A percentile compares a stretch with the other conserved stretches of the same genome.
Evolutionary conservation across 1,140 invertebrate species (phyloP).

Genomic region (Papilio dardanus): DNA sequence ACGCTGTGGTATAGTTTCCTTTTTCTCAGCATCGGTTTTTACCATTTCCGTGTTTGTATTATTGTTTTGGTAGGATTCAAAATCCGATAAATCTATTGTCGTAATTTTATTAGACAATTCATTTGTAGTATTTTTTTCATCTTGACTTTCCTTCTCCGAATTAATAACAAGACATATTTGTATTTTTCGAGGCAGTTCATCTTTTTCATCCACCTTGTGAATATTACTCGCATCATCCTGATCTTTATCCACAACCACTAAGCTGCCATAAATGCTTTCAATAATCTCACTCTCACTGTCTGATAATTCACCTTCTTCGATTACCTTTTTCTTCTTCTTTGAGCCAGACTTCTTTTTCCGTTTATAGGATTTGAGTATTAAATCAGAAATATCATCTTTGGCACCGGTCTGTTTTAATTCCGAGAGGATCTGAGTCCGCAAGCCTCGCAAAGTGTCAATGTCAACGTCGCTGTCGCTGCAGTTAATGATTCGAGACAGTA

Average conservation of each 20-base stretch:
- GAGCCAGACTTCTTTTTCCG: conserved; percentile 49
- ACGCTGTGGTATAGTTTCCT: conserved; percentile 6
- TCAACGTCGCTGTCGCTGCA: conserved; percentile 74
- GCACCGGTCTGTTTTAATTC: conserved; percentile 73
- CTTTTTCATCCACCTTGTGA: conserved; percentile 47
- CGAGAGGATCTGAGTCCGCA: conserved; percentile 67
- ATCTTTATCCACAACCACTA: conserved; percentile 60
- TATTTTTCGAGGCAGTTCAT: conserved; percentile 63
- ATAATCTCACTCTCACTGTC: conserved; percentile 80
- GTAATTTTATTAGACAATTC: conserved; percentile 37
- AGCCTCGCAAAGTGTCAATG: conserved; percentile 67
- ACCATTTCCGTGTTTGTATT: background rate
- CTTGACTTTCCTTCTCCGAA: conserved; percentile 53
- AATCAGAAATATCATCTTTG: conserved; percentile 73
- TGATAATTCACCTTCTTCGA: conserved; percentile 77
- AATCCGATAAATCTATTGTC: conserved; percentile 55
- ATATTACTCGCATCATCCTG: conserved; percentile 43
- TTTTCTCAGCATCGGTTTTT: background rate
- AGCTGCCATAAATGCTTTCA: conserved; percentile 72
- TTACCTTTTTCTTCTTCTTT: conserved; percentile 57
- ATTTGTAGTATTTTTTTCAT: conserved; percentile 37
- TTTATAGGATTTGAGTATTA: conserved; percentile 73
- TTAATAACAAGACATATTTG: conserved; percentile 74
- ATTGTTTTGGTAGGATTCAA: conserved; percentile 52
- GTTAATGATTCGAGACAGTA: conserved; percentile 72